These are phyloP conservation scores for Camponotus vicinus DNA, from an alignment of 1,140 invertebrate species.

Conservation along the genomic window DNA sequence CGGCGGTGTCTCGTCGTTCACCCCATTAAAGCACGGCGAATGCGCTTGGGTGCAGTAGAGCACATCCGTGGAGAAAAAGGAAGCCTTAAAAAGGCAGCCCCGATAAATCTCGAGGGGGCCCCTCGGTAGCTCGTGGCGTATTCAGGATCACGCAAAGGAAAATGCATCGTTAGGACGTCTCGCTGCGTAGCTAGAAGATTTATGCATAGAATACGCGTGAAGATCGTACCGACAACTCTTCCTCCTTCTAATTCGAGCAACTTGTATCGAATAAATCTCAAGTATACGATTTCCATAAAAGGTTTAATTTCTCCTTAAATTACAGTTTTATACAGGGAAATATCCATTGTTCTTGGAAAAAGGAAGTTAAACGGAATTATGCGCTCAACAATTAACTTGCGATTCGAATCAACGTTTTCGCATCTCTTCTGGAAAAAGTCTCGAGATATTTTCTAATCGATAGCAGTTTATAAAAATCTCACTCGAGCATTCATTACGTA, in stretches of 20 bases:
- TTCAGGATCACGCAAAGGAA: constrained; percentile 63
- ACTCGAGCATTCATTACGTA: constrained; percentile 38
- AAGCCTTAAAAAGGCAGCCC: constrained; percentile 69
- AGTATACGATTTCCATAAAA: background rate
- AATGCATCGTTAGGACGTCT: constrained; percentile 58
- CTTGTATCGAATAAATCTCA: constrained; percentile 4
- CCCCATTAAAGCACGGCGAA: constrained; percentile 69
- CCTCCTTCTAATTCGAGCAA: background rate
- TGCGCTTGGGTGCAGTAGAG: constrained; percentile 65
- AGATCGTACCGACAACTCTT: constrained; percentile 26
- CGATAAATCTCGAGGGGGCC: constrained; percentile 72
- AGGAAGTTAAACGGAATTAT: background rate
- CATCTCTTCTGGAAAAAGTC: background rate
- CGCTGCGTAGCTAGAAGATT: constrained; percentile 46
- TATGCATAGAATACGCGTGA: constrained; percentile 43
- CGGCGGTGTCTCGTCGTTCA: constrained; percentile 66
- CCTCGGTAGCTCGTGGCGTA: constrained; percentile 33
- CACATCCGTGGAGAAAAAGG: constrained; percentile 52
- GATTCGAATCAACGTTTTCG: constrained; percentile 11
- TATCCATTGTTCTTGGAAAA: background rate
- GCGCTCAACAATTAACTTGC: background rate
- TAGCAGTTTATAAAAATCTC: constrained; percentile 25
- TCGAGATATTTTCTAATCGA: constrained; percentile 32
- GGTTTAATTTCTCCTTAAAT: background rate
- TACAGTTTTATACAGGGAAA: background rate